Evolutionary conservation across 2,113 vertebrate genomes (phyloP).

Genomic region (Phaethon lepturus): DNA sequence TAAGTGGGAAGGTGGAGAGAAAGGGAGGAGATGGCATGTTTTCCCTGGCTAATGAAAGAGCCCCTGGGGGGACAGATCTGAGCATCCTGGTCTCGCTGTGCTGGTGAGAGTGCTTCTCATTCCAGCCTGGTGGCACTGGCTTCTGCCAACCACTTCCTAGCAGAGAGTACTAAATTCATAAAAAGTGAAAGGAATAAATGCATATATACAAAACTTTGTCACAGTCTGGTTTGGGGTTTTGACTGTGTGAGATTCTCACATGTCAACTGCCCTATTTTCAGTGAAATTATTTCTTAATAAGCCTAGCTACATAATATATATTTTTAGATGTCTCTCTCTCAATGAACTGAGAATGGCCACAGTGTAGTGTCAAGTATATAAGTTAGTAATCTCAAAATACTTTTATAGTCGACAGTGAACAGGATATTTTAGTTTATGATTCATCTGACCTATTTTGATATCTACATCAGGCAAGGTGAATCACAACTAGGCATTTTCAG

Average conservation of each 20-base stretch:
- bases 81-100: neutral
- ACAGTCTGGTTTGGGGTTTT: neutral
- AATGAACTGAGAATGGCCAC: neutral
- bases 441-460: neutral
- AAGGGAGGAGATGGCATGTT: accelerated
- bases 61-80: neutral
- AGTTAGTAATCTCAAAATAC: neutral
- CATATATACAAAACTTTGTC: neutral
- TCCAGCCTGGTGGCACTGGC: neutral
- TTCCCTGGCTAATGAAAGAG: neutral
- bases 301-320: neutral
- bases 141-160: neutral
- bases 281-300: neutral
- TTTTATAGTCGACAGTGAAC: neutral
- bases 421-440: neutral
- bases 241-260: neutral
- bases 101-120: too few relatives aligned
- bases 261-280: neutral
- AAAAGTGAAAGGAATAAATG: neutral
- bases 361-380: neutral
- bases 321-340: neutral
- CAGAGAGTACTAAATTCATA: neutral
- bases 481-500: neutral
- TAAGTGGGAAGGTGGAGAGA: neutral
- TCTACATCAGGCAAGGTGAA: neutral